These are phyloP conservation scores for Branchinecta lindahli DNA, from an alignment of 1,140 invertebrate genomes.

Conservation along the genomic window DNA sequence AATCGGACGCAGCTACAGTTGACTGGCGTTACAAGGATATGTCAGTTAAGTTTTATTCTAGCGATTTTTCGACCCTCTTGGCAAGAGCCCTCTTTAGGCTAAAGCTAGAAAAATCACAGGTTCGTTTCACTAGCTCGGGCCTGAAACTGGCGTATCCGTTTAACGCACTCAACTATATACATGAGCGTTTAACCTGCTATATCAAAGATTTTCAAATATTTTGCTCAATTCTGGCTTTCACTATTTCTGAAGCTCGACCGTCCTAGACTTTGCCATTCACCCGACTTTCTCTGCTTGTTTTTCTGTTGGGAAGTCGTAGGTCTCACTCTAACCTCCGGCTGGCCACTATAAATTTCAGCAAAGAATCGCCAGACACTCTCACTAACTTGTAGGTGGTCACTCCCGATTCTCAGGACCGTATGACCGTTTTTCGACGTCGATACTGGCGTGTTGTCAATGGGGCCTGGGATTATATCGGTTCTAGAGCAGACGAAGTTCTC, in stretches of 20 bases:
- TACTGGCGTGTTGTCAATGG: constrained; percentile 66
- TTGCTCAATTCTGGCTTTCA: background rate
- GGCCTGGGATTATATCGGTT: constrained; percentile 58
- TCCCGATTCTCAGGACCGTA: constrained; percentile 34
- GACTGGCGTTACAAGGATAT: too few relatives aligned
- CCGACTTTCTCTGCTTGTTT: background rate
- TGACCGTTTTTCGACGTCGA: constrained; percentile 41
- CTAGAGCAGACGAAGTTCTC: constrained; percentile 67
- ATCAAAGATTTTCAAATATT: too few relatives aligned
- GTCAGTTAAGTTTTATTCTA: too few relatives aligned
- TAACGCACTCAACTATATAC: too few relatives aligned
- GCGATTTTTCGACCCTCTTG: too few relatives aligned
- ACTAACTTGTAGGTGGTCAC: background rate
- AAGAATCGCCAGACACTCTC: background rate
- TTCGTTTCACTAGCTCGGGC: too few relatives aligned
- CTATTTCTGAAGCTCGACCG: background rate
- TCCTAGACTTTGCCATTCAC: constrained; percentile 1
- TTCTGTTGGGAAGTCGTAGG: background rate
- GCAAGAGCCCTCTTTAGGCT: too few relatives aligned
- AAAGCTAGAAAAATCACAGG: too few relatives aligned
- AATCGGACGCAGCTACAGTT: too few relatives aligned
- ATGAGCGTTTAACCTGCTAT: too few relatives aligned
- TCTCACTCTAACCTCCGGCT: background rate
- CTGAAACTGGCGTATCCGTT: too few relatives aligned
- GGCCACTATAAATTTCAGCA: background rate